Evolutionary conservation across 2,888 invertebrate genomes (phyloP), one percentile per base, ranked within the genome.

Genomic region (Drosophila austrosaltans): DNA sequence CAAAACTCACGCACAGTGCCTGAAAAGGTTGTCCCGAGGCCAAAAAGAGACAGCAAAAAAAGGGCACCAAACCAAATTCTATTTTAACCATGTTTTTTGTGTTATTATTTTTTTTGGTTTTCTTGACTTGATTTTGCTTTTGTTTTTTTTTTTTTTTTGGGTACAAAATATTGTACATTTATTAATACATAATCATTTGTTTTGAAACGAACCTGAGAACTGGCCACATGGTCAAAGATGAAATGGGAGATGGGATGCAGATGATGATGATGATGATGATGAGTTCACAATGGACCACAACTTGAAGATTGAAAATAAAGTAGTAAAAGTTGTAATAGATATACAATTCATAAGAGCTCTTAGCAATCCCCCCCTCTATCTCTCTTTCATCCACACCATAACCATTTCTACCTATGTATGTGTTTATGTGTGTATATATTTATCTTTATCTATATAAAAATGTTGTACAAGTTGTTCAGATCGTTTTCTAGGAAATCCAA

Each of bases 111-210:
- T n/a, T 16, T 40, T 58, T 3, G 8, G 10, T 40, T 59, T 62
- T 44, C 53, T 48, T 30, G 39, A 40, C 25, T 60, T 10, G 20
- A 16, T 16, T 61, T 53, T 20, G 40, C 22, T 2, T 53, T 61
- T 25, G 40, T 48, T 63, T 59, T 66, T 63, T 2, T 53, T 61
- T 25, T 36, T 48, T 63, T 59, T 66, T 63, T 36, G 28, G 40
- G 56, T 25, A 65, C 82, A 53, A 78, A 76, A 81, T 76, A 77
- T 87, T 67, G 79, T 78, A 78, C 77, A 79, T 87, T 87, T 82
- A 87, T 82, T 87, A 81, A 87, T 84, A 84, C 85, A 81, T 81
- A 82, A 82, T 84, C 85, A 79, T 78, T 70, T 67, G 69, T 71
- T 69, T 71, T 65, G 76, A 73, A 70, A 64, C 70, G 70, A 75